Evolutionary conservation across 2,888 invertebrate species (phyloP).

Genomic region (Patella depressa): DNA sequence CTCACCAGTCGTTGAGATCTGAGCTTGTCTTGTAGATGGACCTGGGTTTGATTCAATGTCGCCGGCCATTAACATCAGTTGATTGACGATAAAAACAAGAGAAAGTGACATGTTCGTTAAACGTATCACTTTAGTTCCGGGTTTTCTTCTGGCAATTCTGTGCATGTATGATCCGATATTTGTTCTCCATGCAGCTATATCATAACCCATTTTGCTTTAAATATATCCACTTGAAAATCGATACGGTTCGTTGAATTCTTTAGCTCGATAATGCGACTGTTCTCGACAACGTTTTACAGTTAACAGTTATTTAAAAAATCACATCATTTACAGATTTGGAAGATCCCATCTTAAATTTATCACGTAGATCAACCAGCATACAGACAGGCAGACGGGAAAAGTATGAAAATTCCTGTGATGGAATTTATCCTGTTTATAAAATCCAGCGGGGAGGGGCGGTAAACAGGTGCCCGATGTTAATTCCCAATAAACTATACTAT

Average conservation of each 20-base stretch:
- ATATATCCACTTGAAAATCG: neutral
- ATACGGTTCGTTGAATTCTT: constrained; percentile 1
- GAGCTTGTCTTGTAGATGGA: neutral
- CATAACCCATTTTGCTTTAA: constrained; percentile 1
- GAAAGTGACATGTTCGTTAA: neutral
- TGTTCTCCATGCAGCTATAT: too few relatives aligned
- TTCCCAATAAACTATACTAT: too few relatives aligned
- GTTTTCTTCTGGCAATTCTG: neutral
- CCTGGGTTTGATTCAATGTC: constrained; percentile 3
- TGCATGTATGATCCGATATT: neutral
- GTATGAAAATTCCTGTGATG: too few relatives aligned
- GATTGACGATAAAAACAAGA: neutral
- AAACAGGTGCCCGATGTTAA: too few relatives aligned
- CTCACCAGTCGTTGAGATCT: constrained; percentile 3
- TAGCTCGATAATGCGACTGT: neutral
- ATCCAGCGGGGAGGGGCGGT: too few relatives aligned
- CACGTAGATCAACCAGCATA: too few relatives aligned
- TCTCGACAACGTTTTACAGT: too few relatives aligned
- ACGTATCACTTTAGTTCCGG: neutral
- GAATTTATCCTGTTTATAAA: too few relatives aligned
- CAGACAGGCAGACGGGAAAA: too few relatives aligned
- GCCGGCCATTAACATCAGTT: neutral
- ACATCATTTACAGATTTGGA: too few relatives aligned
- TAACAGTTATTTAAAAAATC: too few relatives aligned
- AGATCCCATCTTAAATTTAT: too few relatives aligned